Conservation (phyloP, 2,888 invertebrate genomes). For the Ectemnius continuus region DNA sequence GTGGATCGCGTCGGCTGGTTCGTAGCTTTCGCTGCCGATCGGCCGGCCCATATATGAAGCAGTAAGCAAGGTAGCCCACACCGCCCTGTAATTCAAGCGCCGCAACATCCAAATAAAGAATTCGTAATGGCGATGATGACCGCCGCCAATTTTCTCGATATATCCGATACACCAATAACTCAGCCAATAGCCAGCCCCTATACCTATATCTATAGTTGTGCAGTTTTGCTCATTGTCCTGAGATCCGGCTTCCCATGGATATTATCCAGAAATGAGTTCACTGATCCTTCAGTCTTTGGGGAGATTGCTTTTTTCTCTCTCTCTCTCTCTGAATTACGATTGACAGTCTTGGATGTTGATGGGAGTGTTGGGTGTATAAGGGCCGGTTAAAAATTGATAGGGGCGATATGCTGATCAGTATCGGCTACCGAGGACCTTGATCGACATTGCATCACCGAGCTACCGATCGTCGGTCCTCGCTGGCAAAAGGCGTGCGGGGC, state of each 20-base stretch:
- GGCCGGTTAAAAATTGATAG: no score
- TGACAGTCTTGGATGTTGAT: no score
- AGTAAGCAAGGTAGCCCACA: conserved; percentile 76
- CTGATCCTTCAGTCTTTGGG: no score
- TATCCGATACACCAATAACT: conserved; percentile 74
- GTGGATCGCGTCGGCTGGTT: conserved; percentile 55
- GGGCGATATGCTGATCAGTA: no score
- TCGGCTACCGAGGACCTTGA: no score
- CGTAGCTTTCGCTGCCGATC: conserved; percentile 66
- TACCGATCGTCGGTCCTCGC: conserved; percentile 4
- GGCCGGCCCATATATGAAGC: conserved; percentile 71
- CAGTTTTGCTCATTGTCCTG: conserved; percentile 65
- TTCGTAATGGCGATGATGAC: conserved; percentile 78
- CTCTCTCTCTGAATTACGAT: no score
- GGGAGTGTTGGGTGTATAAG: no score
- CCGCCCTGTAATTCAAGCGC: conserved; percentile 76
- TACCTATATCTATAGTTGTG: conserved; percentile 21
- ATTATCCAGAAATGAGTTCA: no score
- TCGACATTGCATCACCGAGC: conserved; percentile 6
- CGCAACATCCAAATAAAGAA: conserved; percentile 76
- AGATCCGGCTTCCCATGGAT: no score
- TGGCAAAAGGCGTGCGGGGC: conserved; percentile 20
- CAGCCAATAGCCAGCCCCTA: conserved; percentile 57
- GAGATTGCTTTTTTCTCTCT: no score
- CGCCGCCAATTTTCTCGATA: conserved; percentile 75